These are phyloP conservation scores for Microtus pennsylvanicus DNA, from an alignment of 2,113 vertebrate species.

Conservation along the genomic window DNA sequence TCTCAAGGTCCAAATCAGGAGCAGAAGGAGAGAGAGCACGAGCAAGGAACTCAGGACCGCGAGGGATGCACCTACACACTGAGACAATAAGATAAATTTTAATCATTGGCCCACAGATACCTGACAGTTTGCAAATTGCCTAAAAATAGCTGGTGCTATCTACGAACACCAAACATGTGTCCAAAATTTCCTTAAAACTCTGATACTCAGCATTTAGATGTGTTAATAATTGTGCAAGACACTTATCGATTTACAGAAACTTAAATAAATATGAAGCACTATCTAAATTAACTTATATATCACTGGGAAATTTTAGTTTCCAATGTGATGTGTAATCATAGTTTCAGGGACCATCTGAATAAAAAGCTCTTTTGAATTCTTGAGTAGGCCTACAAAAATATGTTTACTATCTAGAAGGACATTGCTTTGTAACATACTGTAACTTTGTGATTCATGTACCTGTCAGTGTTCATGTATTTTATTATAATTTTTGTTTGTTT, in stretches of 20 bases:
- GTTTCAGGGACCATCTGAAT: not conserved
- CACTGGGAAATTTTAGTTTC: conserved; percentile 5
- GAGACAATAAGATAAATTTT: conserved; percentile 22
- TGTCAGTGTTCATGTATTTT: not conserved
- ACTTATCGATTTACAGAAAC: conserved; percentile 66
- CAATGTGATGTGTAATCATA: conserved; percentile 14
- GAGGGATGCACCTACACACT: no score
- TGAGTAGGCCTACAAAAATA: not conserved
- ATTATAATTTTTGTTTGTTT: conserved; percentile 20
- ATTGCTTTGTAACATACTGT: not conserved
- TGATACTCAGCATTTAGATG: conserved; percentile 60
- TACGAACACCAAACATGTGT: conserved; percentile 48
- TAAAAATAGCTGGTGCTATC: conserved; percentile 36
- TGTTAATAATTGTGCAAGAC: conserved; percentile 60
- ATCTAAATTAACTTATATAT: not conserved
- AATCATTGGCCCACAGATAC: conserved; percentile 17
- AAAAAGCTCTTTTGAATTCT: conserved; percentile 20
- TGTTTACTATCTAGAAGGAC: not conserved
- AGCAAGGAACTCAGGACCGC: no score
- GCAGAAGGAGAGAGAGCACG: no score
- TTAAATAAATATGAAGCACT: conserved; percentile 53
- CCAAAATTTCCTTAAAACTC: conserved; percentile 50
- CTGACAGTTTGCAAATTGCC: conserved; percentile 61
- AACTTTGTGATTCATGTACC: not conserved
- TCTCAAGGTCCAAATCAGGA: no score